Base-by-base conservation (phyloP, 1,140 invertebrate species). In the Nasonia giraulti region DNA sequence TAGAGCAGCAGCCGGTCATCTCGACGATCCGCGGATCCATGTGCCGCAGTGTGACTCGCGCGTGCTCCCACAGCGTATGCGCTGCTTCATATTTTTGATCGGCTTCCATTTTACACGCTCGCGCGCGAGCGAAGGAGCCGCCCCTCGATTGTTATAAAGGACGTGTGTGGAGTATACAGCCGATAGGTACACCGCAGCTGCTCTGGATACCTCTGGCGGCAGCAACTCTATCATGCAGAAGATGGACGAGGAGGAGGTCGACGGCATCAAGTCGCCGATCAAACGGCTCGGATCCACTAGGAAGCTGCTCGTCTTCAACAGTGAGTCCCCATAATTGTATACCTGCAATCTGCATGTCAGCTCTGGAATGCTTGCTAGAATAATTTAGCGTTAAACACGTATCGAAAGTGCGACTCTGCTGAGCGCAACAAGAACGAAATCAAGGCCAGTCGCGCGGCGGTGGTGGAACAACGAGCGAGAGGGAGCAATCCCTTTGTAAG, bases 221-320 rank as follows among this genome's bases (percentile, higher is more conserved):
- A n/a, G 55, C 17, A 0, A n/a, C 55, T 62, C 3, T 6, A 20
- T 62, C 6, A 44, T 44, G 40, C 40, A 44, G 55, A 62, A 62
- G 55, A 95, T 95, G 94, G 95, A 95, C 92, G 96, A 96, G 90
- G 94, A 95, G 90, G 96, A 96, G 90, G 94, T 94, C 84, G 94
- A 95, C 89, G 92, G 92, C 78, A 90, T 94, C 82, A 96, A 96
- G 89, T 96, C 96, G 81, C 96, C 96, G 62, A 96, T 97, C 91
- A 96, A 96, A 91, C 93, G 96, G 71, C 94, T 97, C 83, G 96
- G 96, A 88, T 96, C 96, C 79, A 96, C 96, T 17, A 95, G 96
- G 89, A 97, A 97, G 92, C 93, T 96, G 82, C 94, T 96, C 23
- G 94, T 96, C 82, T 96, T 96, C 88, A 96, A 95, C 90, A 96